Evolutionary conservation across 2,797 vertebrate species (phyloP).

Genomic region (Hypotaenidia philippensis): DNA sequence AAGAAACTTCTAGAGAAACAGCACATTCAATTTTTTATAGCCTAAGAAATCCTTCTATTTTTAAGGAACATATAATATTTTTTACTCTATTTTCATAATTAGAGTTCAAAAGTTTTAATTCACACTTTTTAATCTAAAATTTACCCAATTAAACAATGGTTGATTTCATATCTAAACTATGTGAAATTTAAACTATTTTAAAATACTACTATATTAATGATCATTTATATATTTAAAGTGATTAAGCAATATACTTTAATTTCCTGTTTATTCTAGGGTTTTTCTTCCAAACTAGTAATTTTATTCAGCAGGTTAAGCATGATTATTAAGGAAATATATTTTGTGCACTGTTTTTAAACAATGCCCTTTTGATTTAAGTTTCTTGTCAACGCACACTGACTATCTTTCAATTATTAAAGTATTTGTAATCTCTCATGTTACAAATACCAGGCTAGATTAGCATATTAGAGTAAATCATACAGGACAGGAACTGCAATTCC

Average conservation of each 20-base stretch:
- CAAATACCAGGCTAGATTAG: neutral
- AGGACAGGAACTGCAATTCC: neutral
- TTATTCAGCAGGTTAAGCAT: neutral
- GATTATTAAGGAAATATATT: neutral
- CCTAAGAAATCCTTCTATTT: neutral
- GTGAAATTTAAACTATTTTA: neutral
- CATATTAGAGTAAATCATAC: neutral
- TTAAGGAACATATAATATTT: neutral
- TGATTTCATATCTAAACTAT: neutral
- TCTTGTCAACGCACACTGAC: neutral
- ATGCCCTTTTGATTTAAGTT: neutral
- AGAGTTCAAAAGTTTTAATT: neutral
- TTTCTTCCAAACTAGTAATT: neutral
- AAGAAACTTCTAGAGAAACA: neutral
- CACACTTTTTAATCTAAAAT: neutral
- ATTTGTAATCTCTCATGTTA: neutral
- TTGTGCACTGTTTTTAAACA: neutral
- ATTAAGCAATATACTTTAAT: neutral
- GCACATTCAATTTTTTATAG: neutral
- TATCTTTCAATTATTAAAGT: neutral
- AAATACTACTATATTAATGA: neutral
- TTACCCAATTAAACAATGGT: neutral
- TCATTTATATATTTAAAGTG: neutral
- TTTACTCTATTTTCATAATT: neutral
- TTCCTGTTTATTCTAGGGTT: neutral